Evolutionary conservation across 2,888 invertebrate genomes (phyloP).

Genomic region (Ptilodon capucinus): DNA sequence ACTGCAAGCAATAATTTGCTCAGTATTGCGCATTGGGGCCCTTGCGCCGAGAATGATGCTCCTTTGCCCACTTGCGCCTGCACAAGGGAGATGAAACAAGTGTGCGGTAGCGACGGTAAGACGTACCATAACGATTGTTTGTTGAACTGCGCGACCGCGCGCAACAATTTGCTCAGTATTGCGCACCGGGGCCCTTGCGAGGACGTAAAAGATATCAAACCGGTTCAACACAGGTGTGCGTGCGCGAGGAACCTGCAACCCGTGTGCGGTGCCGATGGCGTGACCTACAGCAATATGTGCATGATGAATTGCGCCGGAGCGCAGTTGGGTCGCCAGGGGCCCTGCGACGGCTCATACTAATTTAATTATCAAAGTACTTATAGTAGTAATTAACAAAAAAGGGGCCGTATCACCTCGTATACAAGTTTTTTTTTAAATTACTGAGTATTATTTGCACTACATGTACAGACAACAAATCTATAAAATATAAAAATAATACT

Average conservation of each 20-base stretch:
- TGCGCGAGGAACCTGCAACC: slow-evolving; percentile 42
- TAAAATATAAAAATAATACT: too few relatives aligned
- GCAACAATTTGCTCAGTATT: slow-evolving; percentile 20
- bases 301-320: slow-evolving; percentile 76
- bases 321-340: slow-evolving; percentile 16
- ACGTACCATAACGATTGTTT: slow-evolving; percentile 45
- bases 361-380: neutral
- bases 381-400: too few relatives aligned
- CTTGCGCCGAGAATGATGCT: slow-evolving; percentile 20
- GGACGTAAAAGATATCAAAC: neutral
- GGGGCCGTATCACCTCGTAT: too few relatives aligned
- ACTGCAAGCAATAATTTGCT: slow-evolving; percentile 17
- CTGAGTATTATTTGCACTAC: too few relatives aligned
- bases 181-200: slow-evolving; percentile 19
- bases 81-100: slow-evolving; percentile 30
- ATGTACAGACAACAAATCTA: too few relatives aligned
- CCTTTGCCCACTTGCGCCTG: slow-evolving; percentile 17
- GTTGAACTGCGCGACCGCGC: slow-evolving; percentile 35
- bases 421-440: too few relatives aligned
- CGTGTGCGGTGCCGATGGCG: slow-evolving; percentile 40
- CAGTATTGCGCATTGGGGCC: slow-evolving; percentile 19
- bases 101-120: slow-evolving; percentile 45
- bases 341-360: slow-evolving; percentile 16
- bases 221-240: neutral
- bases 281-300: slow-evolving; percentile 87